These are phyloP conservation scores for Cichladusa arquata DNA, from an alignment of 2,113 vertebrate species.

Conservation along the genomic window DNA sequence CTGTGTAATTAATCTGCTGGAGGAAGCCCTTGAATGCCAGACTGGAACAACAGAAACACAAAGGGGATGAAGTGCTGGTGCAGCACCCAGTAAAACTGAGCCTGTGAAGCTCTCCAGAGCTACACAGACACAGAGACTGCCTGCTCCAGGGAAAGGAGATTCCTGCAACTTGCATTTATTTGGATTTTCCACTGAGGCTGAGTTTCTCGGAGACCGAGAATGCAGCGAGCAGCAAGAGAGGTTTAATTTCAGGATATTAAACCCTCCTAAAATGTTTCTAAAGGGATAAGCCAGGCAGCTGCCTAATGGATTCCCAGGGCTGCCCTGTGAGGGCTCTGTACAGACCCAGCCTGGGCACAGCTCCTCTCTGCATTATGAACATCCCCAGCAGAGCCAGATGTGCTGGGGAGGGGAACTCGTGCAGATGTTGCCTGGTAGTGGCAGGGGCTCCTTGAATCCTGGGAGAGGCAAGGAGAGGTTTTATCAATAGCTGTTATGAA, in stretches of 20 bases:
- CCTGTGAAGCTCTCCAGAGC: not conserved
- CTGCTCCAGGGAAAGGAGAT: not conserved
- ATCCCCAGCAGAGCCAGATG: not conserved
- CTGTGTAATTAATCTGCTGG: not conserved
- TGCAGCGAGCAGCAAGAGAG: not conserved
- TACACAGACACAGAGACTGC: not conserved
- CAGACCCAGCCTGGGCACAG: not conserved
- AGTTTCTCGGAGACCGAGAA: not conserved
- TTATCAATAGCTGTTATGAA: constrained; percentile 26
- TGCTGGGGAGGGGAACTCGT: not conserved
- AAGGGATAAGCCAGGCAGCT: not conserved
- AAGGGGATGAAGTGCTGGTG: not conserved
- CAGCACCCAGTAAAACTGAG: not conserved
- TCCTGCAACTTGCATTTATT: not conserved
- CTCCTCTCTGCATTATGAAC: constrained; percentile 34
- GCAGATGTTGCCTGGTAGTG: constrained; percentile 27
- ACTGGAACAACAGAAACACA: not conserved
- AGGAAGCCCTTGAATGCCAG: not conserved
- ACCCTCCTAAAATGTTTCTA: not conserved
- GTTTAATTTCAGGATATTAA: constrained; percentile 12
- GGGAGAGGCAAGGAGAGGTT: not conserved
- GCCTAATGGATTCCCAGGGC: not conserved
- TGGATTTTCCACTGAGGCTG: not conserved
- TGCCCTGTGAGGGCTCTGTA: not conserved
- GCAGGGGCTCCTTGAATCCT: constrained; percentile 8